Conservation (phyloP, 2,113 vertebrate species). For the Fulmarus glacialis region DNA sequence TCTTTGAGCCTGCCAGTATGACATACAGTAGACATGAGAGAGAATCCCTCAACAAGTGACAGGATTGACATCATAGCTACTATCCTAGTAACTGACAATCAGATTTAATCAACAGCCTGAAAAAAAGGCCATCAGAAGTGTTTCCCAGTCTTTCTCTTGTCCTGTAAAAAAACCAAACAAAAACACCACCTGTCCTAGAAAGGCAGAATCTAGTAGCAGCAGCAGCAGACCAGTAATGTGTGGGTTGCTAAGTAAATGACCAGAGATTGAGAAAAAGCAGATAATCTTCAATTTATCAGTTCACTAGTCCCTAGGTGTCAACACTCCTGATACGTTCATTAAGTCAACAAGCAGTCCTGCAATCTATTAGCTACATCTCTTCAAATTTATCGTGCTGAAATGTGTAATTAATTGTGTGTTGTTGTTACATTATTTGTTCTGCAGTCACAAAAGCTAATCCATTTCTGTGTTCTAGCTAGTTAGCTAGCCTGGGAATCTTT, state of each 20-base stretch:
- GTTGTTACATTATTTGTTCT: background rate
- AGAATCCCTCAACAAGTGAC: background rate
- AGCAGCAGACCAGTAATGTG: conserved; percentile 74
- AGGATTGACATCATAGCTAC: background rate
- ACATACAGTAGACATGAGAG: background rate
- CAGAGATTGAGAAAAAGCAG: conserved; percentile 60
- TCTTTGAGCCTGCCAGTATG: background rate
- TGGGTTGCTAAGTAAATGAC: conserved; percentile 67
- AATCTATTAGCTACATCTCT: background rate
- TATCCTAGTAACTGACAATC: background rate
- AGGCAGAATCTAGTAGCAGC: conserved; percentile 66
- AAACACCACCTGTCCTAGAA: background rate
- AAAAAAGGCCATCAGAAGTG: background rate
- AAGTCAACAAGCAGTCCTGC: background rate
- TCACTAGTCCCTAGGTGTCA: background rate
- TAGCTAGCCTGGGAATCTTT: background rate
- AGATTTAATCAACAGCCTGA: background rate
- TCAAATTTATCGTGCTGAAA: background rate
- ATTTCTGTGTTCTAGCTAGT: background rate
- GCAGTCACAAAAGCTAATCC: background rate
- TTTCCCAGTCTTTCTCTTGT: background rate
- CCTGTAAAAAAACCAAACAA: background rate
- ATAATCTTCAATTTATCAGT: conserved; percentile 45
- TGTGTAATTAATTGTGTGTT: background rate
- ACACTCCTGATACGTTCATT: background rate